These are phyloP conservation scores for Aelia acuminata DNA, from an alignment of 2,888 invertebrate species.

Conservation along the genomic window DNA sequence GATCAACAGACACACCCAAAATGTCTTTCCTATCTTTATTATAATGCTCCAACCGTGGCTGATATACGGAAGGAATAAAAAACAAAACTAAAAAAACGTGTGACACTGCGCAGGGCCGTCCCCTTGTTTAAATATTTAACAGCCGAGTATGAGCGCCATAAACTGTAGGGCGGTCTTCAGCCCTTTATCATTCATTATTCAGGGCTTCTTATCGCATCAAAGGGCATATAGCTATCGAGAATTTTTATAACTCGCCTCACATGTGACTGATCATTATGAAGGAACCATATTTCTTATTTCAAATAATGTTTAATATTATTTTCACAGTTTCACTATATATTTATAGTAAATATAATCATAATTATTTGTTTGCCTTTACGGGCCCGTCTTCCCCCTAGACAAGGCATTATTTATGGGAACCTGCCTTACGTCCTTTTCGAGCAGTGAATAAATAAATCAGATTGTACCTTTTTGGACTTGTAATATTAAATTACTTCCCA, in stretches of 20 bases:
- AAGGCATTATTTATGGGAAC: background rate
- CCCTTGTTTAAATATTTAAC: conserved; percentile 42
- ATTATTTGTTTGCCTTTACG: no score
- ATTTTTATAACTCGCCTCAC: background rate
- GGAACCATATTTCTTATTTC: background rate
- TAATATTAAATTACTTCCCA: background rate
- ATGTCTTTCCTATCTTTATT: background rate
- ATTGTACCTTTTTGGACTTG: background rate
- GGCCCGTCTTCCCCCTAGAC: background rate
- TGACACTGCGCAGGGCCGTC: conserved; percentile 37
- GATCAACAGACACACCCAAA: background rate
- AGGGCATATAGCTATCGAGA: background rate
- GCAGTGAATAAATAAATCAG: background rate
- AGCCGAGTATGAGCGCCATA: background rate
- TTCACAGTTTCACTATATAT: no score
- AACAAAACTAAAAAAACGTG: conserved; percentile 27
- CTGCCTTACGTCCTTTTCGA: background rate
- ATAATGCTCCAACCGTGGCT: background rate
- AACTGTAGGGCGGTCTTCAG: conserved; percentile 1
- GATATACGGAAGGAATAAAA: background rate
- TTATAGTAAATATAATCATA: no score
- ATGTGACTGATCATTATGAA: background rate
- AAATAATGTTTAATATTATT: background rate
- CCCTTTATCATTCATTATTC: conserved; percentile 19
- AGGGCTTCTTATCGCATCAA: background rate